These are phyloP conservation scores for Syngnathus acus DNA, from an alignment of 2,797 vertebrate genomes.

Conservation along the genomic window DNA sequence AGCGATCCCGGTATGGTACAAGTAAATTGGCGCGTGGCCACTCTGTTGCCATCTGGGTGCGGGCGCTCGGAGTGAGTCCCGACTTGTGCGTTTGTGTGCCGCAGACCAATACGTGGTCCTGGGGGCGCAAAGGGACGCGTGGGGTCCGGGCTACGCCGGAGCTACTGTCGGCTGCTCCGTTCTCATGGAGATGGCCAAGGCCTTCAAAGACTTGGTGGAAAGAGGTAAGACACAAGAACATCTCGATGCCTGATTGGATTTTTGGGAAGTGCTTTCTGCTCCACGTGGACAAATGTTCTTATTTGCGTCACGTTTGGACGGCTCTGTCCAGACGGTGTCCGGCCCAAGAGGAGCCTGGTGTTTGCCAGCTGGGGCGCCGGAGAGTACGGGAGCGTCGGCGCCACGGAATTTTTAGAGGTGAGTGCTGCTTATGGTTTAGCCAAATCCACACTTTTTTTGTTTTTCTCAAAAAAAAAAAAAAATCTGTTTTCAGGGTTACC, in stretches of 20 bases:
- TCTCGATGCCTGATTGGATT: no score
- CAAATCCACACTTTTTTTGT: no score
- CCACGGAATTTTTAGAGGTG: constrained; percentile 95
- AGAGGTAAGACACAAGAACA: constrained; percentile 58
- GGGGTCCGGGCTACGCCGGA: constrained; percentile 74
- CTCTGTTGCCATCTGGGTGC: no score
- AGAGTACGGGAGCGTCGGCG: constrained; percentile 83
- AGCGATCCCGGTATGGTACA: constrained; percentile 77
- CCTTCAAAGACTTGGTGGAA: constrained; percentile 72
- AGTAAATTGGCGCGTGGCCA: no score
- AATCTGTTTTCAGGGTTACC: constrained; percentile 70
- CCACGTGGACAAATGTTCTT: no score
- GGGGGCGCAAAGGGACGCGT: constrained; percentile 89
- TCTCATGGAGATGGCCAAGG: constrained; percentile 76
- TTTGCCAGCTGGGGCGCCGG: constrained; percentile 94
- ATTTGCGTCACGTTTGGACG: not conserved
- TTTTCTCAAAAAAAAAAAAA: not conserved
- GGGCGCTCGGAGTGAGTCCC: not conserved
- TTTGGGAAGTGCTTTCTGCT: not conserved
- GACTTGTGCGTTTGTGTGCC: not conserved
- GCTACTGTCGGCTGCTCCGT: constrained; percentile 83
- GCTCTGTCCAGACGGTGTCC: constrained; percentile 69
- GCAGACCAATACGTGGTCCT: constrained; percentile 85
- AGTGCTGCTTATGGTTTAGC: not conserved
- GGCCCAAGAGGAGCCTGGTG: constrained; percentile 81